Base-by-base conservation (phyloP, 2,797 vertebrate genomes). In the Silurus lanzhouensis region DNA sequence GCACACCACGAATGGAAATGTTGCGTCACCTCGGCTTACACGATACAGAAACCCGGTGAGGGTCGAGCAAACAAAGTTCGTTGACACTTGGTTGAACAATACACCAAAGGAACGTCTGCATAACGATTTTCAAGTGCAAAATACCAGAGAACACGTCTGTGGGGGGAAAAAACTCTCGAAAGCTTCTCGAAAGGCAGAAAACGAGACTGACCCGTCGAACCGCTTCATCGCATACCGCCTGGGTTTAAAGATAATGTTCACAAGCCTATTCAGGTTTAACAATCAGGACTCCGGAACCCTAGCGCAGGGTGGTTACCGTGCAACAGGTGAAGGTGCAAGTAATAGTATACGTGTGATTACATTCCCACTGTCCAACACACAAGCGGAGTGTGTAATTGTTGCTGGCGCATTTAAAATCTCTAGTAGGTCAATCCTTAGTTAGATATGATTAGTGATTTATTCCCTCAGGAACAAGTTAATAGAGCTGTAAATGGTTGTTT, bases 131-230 rank as follows among this genome's bases (percentile, higher is more conserved):
- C 2, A 1, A 3, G 19, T 61, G 20, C 12, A n/a, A 44, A 63
- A 38, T 22, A 20, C 9, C 27, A 1, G 12, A 38, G 55, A 13
- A 58, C 57, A 31, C 4, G 15, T 72, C 20, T 27, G 13, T 38
- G 15, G 25, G 15, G 4, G 15, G 4, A 0, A 8, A 55, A 25
- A 55, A 6, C 14, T 55, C 20, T 1, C 5, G 6, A 15, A 44
- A 78, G 22, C 27, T 6, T 60, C 19, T 5, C 31, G 27, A 78
- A 79, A 4, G 20, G 10, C 10, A 13, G 12, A 60, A 80, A 61
- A 80, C 57, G 55, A 72, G 84, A 44, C 13, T 1, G n/a, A 64
- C 84, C 31, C 22, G 84, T 5, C 27, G 19, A 81, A 72, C 77
- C 19, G 6, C 77, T 55, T 70, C 57, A 10, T 58, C 27, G 1